Evolutionary conservation across 2,113 vertebrate species (phyloP), one percentile per base, ranked within the genome.

Genomic region (Mesembrinibis cayennensis): DNA sequence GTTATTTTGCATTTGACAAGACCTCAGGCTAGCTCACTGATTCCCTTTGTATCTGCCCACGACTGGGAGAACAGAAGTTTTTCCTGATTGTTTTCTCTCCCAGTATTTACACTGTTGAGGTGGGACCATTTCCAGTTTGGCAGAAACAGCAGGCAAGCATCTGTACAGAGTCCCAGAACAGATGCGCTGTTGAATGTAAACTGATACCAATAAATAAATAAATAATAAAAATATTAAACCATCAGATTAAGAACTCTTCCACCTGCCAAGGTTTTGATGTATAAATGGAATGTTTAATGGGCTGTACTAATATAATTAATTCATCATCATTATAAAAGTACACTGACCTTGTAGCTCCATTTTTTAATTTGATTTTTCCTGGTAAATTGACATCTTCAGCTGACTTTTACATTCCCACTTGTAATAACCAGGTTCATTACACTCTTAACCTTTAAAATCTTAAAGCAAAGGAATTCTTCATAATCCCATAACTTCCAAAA

Each of bases 281-380:
- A 90, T 87, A 95, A 95, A 93, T 92, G 21, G 84, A 95, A 89
- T 77, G 36, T 76, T 91, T 82, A 93, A 93, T 79, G 42, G 74
- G 25, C 19, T 74, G n/a, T 30, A 84, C 25, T 79, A 84, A 29
- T 55, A 62, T 69, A 82, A 89, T 90, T 80, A 90, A 90, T 95
- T 92, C 91, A 76, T 87, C 49, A 72, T 94, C 45, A 71, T 95
- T 96, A 96, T 34, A 93, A 91, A 96, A 89, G 83, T 47, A 91
- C 55, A 61, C 17, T 40, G 49, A 62, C 42, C 94, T 91, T 69
- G 52, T 61, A 95, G 8, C 11, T 79, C 32, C 61, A 79, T 36
- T 93, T 63, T 78, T 69, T 34, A 89, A 56, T 29, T 36, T 84
- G 25, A 69, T 71, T 81, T 96, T 82, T 81, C n/a, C 45, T n/a